These are phyloP conservation scores for Fulica atra DNA, from an alignment of 2,113 vertebrate species.

Conservation along the genomic window DNA sequence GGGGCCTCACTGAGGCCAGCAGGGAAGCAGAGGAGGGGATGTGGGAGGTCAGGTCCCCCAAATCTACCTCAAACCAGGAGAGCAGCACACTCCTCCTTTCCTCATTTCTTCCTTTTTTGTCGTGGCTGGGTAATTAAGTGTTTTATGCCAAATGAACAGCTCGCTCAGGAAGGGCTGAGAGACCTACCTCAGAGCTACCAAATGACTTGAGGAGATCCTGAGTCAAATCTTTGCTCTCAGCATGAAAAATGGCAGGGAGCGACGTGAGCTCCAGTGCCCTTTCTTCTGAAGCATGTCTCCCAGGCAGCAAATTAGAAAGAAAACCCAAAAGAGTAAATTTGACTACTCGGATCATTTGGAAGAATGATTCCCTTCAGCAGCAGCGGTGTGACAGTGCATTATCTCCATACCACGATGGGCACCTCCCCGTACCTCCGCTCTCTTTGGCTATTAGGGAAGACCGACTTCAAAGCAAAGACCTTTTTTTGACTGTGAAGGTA, in stretches of 20 bases:
- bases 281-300: not conserved
- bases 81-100: not conserved
- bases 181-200: slow-evolving; percentile 26
- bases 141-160: slow-evolving; percentile 36
- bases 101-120: not conserved
- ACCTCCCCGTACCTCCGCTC: rapidly evolving
- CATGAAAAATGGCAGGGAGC: not conserved
- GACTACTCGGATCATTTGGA: not conserved
- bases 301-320: not conserved
- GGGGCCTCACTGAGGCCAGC: not conserved
- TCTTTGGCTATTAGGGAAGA: not conserved
- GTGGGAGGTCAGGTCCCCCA: rapidly evolving
- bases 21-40: not conserved
- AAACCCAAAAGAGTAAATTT: not conserved
- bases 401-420: not conserved
- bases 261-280: not conserved
- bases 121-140: not conserved
- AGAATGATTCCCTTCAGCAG: not conserved
- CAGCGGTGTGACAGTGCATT: not conserved
- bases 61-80: not conserved
- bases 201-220: not conserved
- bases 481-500: not conserved
- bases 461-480: not conserved
- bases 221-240: slow-evolving; percentile 7
- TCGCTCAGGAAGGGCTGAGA: not conserved